Percentiles rank a stretch among this genome's conserved stretches.
phyloP scores from a whole-genome alignment of 30 jellyfish, hydroid and myxozoan genomes.

The Pelagia noctiluca region DNA sequence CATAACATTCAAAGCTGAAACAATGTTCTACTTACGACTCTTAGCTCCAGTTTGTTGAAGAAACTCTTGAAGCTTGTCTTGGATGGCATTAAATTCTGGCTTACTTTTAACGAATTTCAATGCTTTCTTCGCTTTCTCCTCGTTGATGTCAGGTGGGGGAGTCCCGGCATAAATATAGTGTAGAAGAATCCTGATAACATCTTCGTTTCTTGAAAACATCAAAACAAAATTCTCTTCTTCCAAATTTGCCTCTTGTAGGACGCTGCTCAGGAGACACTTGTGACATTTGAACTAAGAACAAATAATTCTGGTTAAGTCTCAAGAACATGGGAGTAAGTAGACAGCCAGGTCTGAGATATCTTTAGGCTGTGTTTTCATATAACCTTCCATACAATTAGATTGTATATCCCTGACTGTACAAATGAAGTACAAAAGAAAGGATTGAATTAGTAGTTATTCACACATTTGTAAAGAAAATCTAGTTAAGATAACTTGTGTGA shows the following conservation, averaged over 20 bases:
- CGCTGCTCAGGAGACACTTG: conserved; percentile 1
- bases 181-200: background rate
- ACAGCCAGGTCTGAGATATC: background rate
- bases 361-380: background rate
- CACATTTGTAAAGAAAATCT: too few species aligned
- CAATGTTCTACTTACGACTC: background rate
- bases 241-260: background rate
- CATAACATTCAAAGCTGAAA: background rate
- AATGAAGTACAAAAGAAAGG: background rate
- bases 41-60: background rate
- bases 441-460: too few species aligned
- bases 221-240: background rate
- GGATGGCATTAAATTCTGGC: background rate
- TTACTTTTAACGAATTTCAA: background rate
- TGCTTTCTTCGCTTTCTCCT: background rate
- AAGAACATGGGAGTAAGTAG: background rate
- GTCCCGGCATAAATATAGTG: background rate
- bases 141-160: background rate
- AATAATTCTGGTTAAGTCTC: background rate
- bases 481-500: too few species aligned
- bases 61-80: background rate
- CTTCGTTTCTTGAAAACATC: background rate
- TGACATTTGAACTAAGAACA: background rate
- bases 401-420: background rate
- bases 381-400: background rate